Conservation (phyloP, 2,113 vertebrate genomes). For the Haemorhous mexicanus region DNA sequence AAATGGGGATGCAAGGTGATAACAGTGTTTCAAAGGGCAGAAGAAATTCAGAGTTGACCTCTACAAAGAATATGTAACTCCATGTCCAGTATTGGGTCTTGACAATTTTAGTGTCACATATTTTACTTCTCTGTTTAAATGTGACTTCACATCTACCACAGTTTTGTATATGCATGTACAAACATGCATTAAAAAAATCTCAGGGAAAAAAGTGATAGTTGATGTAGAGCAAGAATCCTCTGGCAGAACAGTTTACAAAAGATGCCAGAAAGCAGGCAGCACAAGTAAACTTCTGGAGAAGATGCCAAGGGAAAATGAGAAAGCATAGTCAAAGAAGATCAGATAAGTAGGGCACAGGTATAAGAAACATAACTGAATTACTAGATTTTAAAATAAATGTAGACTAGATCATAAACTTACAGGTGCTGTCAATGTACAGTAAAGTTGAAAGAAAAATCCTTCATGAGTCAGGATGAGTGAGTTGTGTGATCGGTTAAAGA, state of each 20-base stretch:
- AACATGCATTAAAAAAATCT: not conserved
- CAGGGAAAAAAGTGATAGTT: not conserved
- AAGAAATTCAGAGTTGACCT: not conserved
- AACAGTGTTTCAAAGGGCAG: not conserved
- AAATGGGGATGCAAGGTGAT: not conserved
- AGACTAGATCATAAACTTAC: constrained; percentile 31
- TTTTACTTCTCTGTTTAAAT: not conserved
- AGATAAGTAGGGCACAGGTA: not conserved
- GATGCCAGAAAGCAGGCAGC: not conserved
- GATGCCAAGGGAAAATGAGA: not conserved
- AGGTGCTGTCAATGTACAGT: not conserved
- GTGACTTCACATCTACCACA: not conserved
- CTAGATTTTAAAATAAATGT: not conserved
- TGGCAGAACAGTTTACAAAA: not conserved
- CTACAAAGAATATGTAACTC: not conserved
- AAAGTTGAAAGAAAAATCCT: not conserved
- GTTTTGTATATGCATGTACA: not conserved
- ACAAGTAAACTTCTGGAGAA: not conserved
- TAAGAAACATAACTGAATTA: not conserved
- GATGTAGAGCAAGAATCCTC: not conserved
- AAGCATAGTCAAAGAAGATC: not conserved
- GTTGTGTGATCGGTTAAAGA: not conserved
- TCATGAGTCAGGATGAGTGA: not conserved
- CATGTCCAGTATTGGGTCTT: not conserved
- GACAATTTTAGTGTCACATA: not conserved